Percentiles rank a stretch among this genome's conserved stretches.
These are phyloP conservation scores for Stomorhina lunata DNA, from an alignment of 2,888 invertebrate species.

Conservation along the genomic window DNA sequence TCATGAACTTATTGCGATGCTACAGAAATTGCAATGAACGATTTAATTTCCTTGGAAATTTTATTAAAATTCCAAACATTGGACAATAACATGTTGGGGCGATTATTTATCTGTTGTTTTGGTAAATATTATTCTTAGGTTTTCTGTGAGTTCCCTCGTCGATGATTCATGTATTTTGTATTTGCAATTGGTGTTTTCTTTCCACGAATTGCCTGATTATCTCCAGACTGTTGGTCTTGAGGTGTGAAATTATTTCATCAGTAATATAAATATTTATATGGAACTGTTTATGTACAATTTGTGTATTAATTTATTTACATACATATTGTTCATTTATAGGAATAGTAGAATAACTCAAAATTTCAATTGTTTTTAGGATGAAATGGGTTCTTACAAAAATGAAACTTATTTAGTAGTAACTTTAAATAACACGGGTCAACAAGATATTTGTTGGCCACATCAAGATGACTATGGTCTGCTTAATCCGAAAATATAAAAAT, in stretches of 20 bases:
- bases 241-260: slow-evolving; percentile 47
- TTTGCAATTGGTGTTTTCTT: slow-evolving; percentile 6
- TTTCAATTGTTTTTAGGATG: too few relatives aligned
- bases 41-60: slow-evolving; percentile 36
- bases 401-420: too few relatives aligned
- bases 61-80: neutral
- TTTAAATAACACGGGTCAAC: too few relatives aligned
- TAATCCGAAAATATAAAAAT: too few relatives aligned
- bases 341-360: too few relatives aligned
- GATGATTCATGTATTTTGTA: slow-evolving; percentile 49
- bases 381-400: too few relatives aligned
- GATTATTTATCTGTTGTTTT: slow-evolving; percentile 33
- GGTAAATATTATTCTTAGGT: slow-evolving; percentile 11
- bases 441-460: too few relatives aligned
- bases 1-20: neutral
- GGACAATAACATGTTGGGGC: neutral
- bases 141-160: slow-evolving; percentile 36
- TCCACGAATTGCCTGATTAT: slow-evolving; percentile 57
- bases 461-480: too few relatives aligned
- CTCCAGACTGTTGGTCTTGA: slow-evolving; percentile 62
- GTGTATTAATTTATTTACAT: neutral
- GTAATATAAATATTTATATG: slow-evolving; percentile 55
- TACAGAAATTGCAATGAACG: neutral
- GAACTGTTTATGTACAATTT: slow-evolving; percentile 4
- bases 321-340: too few relatives aligned